Percentiles rank a stretch among this genome's conserved stretches.
Conservation (phyloP, 2,888 invertebrate genomes). For the Drosophila monieri region DNA sequence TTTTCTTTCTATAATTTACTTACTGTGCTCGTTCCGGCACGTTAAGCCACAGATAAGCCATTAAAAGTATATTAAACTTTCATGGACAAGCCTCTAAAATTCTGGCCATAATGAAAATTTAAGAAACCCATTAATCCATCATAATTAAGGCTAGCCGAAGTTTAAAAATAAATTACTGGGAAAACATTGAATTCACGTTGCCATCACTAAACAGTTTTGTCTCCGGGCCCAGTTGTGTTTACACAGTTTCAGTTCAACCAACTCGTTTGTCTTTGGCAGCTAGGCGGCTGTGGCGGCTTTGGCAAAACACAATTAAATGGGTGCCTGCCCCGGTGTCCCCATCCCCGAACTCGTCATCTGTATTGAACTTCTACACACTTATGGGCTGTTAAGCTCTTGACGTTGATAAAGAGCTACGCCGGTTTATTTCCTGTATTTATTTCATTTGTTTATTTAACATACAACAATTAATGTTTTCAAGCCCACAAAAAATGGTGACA, state of each 20-base stretch:
- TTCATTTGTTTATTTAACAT: slow-evolving; percentile 49
- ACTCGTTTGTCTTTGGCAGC: slow-evolving; percentile 40
- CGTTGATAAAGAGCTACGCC: slow-evolving; percentile 64
- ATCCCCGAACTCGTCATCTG: slow-evolving; percentile 2
- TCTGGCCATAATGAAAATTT: background rate
- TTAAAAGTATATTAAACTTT: slow-evolving; percentile 19
- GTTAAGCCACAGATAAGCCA: slow-evolving; percentile 30
- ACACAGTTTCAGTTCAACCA: slow-evolving; percentile 44
- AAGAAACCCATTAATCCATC: background rate
- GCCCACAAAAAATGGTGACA: slow-evolving; percentile 36
- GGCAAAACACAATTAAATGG: slow-evolving; percentile 53
- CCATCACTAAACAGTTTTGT: slow-evolving; percentile 21
- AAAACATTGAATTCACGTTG: slow-evolving; percentile 13
- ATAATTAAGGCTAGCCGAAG: background rate
- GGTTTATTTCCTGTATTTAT: slow-evolving; percentile 57
- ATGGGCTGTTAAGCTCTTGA: slow-evolving; percentile 60
- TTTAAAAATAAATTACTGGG: background rate
- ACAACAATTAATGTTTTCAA: slow-evolving; percentile 53
- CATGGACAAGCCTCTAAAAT: slow-evolving; percentile 3
- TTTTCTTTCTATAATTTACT: slow-evolving; percentile 22
- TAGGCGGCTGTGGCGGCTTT: slow-evolving; percentile 12
- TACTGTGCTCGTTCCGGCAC: slow-evolving; percentile 21
- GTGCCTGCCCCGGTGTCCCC: slow-evolving; percentile 19
- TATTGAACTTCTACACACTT: slow-evolving; percentile 37
- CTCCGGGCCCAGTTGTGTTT: slow-evolving; percentile 18